phyloP scores from a whole-genome alignment of 2,888 invertebrate genomes.

The Cremastinae sp. region DNA sequence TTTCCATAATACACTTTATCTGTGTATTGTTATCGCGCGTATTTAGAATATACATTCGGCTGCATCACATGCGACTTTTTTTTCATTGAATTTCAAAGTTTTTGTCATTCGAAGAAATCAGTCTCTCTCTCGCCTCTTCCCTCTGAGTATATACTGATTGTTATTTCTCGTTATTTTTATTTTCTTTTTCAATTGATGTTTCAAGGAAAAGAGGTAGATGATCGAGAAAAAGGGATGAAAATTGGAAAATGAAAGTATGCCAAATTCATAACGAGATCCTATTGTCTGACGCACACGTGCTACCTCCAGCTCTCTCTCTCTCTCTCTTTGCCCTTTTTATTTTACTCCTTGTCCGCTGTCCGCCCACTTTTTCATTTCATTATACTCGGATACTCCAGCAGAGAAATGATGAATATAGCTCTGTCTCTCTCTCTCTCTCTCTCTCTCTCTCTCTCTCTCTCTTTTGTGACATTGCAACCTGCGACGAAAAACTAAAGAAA shows the following conservation, averaged over 20 bases:
- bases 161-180: slow-evolving; percentile 6
- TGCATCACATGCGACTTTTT: too few species aligned
- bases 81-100: too few species aligned
- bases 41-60: too few species aligned
- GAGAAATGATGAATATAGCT: slow-evolving; percentile 54
- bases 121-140: not conserved
- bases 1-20: too few species aligned
- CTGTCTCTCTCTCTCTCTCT: slow-evolving; percentile 14
- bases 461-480: slow-evolving; percentile 26
- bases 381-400: slow-evolving; percentile 20
- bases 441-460: not conserved
- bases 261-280: slow-evolving; percentile 70
- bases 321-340: too few species aligned
- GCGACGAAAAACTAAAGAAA: slow-evolving; percentile 33
- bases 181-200: slow-evolving; percentile 17
- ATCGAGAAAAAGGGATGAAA: slow-evolving; percentile 24
- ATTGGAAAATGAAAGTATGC: slow-evolving; percentile 59
- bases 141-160: not conserved
- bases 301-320: too few species aligned
- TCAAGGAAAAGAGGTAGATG: slow-evolving; percentile 26
- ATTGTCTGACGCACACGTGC: slow-evolving; percentile 73
- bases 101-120: too few species aligned
- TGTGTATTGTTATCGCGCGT: too few species aligned
- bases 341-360: slow-evolving; percentile 66
- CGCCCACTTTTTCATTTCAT: slow-evolving; percentile 67